phyloP scores from a whole-genome alignment of 2,113 vertebrate genomes.

The Eubucco bourcierii region DNA sequence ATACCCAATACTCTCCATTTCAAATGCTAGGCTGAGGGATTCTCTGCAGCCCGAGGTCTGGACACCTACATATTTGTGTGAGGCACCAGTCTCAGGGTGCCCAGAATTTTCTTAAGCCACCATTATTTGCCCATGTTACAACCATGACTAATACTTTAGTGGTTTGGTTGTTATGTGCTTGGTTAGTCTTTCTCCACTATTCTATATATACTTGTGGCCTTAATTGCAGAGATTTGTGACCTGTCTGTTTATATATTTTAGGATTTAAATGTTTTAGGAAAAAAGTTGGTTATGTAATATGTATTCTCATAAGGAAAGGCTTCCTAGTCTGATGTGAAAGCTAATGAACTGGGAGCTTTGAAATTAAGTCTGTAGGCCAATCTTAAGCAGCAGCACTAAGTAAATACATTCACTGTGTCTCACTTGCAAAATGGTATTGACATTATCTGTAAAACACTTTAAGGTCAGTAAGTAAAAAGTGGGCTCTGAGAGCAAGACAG shows the following conservation, averaged over 20 bases:
- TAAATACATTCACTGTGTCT: neutral
- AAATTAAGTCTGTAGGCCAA: neutral
- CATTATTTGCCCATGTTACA: too few species aligned
- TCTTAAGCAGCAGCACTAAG: neutral
- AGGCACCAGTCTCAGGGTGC: too few species aligned
- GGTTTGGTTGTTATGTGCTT: neutral
- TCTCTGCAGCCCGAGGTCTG: too few species aligned
- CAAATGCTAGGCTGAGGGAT: too few species aligned
- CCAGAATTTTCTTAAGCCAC: too few species aligned
- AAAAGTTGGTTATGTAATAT: neutral
- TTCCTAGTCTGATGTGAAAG: neutral
- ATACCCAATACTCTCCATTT: too few species aligned
- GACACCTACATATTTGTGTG: too few species aligned
- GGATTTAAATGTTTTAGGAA: neutral
- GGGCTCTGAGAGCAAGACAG: neutral
- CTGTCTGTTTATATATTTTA: neutral
- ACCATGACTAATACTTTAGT: too few species aligned
- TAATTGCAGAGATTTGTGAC: neutral
- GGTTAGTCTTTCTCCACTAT: neutral
- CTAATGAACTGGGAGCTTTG: neutral
- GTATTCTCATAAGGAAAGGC: neutral
- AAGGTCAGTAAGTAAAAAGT: neutral
- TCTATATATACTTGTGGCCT: neutral
- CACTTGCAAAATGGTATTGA: neutral
- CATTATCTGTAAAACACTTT: neutral